Evolutionary conservation across 23 tunicate species (phyloP).

Genomic region (Halocynthia roretzi): DNA sequence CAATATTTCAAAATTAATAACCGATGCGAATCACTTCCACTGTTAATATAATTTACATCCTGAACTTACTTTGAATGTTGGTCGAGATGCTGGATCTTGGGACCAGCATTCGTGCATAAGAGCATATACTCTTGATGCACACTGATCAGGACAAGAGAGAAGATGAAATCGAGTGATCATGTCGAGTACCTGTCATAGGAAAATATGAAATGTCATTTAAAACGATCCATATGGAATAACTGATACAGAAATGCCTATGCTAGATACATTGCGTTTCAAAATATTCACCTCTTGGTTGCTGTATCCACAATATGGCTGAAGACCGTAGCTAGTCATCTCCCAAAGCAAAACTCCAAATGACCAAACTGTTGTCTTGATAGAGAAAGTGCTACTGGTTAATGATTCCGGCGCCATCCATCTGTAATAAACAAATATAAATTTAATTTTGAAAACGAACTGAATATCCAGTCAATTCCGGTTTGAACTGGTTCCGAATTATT

Average conservation of each 20-base stretch:
- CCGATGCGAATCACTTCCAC: no score
- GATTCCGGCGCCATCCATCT: conserved; percentile 99
- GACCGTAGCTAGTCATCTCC: conserved; percentile 88
- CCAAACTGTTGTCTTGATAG: conserved; percentile 82
- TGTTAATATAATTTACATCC: background rate
- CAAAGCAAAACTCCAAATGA: conserved; percentile 90
- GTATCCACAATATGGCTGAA: conserved; percentile 96
- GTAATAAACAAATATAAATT: background rate
- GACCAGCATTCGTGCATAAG: conserved; percentile 94
- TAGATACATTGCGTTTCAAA: no score
- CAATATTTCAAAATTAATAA: no score
- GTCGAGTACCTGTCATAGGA: conserved; percentile 49
- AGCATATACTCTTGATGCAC: conserved; percentile 88
- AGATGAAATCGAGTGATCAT: conserved; percentile 70
- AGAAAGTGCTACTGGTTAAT: conserved; percentile 49
- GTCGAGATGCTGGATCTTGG: conserved; percentile 51
- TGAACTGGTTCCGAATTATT: background rate
- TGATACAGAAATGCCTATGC: no score
- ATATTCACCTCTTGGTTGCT: conserved; percentile 77
- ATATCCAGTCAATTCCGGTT: background rate
- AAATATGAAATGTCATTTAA: no score
- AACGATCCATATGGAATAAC: no score
- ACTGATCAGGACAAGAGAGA: conserved; percentile 90
- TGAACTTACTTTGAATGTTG: conserved; percentile 52
- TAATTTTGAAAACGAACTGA: background rate